These are phyloP conservation scores for Drosophila quinaria DNA, from an alignment of 2,888 invertebrate genomes.

Conservation along the genomic window DNA sequence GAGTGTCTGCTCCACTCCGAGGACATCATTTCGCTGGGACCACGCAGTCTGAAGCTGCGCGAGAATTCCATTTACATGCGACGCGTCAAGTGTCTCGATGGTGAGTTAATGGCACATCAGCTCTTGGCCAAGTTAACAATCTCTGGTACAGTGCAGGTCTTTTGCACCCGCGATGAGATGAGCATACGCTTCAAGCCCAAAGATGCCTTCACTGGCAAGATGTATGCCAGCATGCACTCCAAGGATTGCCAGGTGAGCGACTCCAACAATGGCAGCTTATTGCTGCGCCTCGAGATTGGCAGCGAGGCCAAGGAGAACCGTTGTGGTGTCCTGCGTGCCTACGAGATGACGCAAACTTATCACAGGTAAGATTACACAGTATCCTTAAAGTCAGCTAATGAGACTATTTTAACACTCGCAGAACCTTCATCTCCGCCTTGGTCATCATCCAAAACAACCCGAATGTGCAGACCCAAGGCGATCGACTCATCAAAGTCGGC, in stretches of 20 bases:
- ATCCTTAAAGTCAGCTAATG: background rate
- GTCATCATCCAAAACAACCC: slow-evolving; percentile 94
- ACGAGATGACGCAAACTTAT: slow-evolving; percentile 83
- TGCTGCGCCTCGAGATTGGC: slow-evolving; percentile 83
- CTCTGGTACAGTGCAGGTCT: slow-evolving; percentile 89
- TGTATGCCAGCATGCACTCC: slow-evolving; percentile 93
- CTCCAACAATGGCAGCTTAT: slow-evolving; percentile 84
- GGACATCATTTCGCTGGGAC: slow-evolving; percentile 92
- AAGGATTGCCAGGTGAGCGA: slow-evolving; percentile 90
- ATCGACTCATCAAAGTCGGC: slow-evolving; percentile 92
- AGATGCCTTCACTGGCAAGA: slow-evolving; percentile 89
- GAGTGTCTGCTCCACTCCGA: slow-evolving; percentile 92
- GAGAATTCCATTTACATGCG: slow-evolving; percentile 91
- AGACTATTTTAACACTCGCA: slow-evolving; percentile 71
- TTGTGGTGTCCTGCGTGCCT: slow-evolving; percentile 85
- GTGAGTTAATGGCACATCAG: slow-evolving; percentile 87
- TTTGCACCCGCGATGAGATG: slow-evolving; percentile 91
- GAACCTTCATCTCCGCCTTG: slow-evolving; percentile 91
- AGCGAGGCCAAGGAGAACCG: slow-evolving; percentile 84
- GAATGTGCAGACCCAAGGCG: slow-evolving; percentile 93
- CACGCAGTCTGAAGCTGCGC: slow-evolving; percentile 88
- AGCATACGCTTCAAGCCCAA: slow-evolving; percentile 89
- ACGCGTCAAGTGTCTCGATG: slow-evolving; percentile 93
- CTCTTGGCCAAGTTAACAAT: background rate
- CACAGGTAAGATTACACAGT: slow-evolving; percentile 69